Evolutionary conservation across 2,888 invertebrate species (phyloP).

Genomic region (Tachina lurida): DNA sequence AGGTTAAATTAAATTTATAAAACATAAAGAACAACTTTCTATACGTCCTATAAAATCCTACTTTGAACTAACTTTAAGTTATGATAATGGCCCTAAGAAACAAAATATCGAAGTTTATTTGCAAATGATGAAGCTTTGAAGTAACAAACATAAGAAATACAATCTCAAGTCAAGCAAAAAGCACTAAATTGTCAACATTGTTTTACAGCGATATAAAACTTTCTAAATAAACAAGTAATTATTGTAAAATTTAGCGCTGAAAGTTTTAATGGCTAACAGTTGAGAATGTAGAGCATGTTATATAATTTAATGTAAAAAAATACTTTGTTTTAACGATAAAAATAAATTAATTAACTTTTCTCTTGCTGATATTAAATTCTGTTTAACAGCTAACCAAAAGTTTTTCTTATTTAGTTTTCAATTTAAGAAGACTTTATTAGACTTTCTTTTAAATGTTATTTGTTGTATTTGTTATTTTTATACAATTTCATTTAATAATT

Average conservation of each 20-base stretch:
- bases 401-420: conserved; percentile 49
- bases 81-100: too few species aligned
- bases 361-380: conserved; percentile 40
- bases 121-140: too few species aligned
- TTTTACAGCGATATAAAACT: conserved; percentile 23
- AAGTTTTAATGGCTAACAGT: conserved; percentile 60
- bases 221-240: conserved; percentile 67
- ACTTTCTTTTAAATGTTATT: conserved; percentile 49
- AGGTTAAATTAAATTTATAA: too few species aligned
- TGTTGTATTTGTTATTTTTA: conserved; percentile 14
- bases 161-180: background rate
- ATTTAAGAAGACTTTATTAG: conserved; percentile 62
- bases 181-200: background rate
- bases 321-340: conserved; percentile 45
- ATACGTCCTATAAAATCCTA: too few species aligned
- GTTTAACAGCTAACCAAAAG: conserved; percentile 38
- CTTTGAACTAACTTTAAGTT: too few species aligned
- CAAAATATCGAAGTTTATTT: too few species aligned
- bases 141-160: background rate
- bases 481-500: conserved; percentile 61
- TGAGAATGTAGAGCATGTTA: conserved; percentile 14
- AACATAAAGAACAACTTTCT: too few species aligned
- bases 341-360: conserved; percentile 71
- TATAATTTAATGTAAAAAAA: conserved; percentile 16
- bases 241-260: conserved; percentile 64